phyloP scores from a whole-genome alignment of 2,888 invertebrate species.

The Mesorhabditis sp. region DNA sequence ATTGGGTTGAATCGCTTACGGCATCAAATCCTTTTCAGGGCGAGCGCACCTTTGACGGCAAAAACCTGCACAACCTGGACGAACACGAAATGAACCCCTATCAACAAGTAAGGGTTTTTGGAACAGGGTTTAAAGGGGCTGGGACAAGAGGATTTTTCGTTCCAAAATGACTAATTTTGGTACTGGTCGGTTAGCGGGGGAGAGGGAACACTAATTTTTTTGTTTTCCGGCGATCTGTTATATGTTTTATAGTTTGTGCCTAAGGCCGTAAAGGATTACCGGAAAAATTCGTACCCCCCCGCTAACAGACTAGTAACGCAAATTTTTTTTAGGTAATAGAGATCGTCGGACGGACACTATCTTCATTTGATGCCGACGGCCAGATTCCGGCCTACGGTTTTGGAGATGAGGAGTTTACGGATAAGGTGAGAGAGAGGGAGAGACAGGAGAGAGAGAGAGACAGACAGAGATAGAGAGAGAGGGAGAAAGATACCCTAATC shows the following conservation, averaged over 20 bases:
- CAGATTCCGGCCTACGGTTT: conserved; percentile 64
- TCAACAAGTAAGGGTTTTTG: conserved; percentile 52
- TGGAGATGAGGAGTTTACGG: conserved; percentile 61
- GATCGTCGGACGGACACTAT: conserved; percentile 62
- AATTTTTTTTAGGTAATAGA: conserved; percentile 59
- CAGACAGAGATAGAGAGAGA: no score
- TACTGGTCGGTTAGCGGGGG: no score
- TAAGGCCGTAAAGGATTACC: no score
- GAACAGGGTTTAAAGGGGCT: no score
- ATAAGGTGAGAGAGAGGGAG: conserved; percentile 28
- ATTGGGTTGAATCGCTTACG: conserved; percentile 8
- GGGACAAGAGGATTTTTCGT: no score
- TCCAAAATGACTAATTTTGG: no score
- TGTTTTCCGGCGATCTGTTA: no score
- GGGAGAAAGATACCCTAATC: neutral
- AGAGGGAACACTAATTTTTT: no score
- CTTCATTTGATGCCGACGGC: conserved; percentile 62
- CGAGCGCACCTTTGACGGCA: conserved; percentile 61
- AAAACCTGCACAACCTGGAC: conserved; percentile 60
- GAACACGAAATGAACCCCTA: conserved; percentile 61
- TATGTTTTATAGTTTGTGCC: no score
- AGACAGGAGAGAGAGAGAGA: no score
- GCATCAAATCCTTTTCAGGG: conserved; percentile 63
- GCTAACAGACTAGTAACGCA: neutral
- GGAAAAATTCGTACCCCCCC: no score